Evolutionary conservation across 2,113 vertebrate species (phyloP), one percentile per base, ranked within the genome.

Genomic region (Nymphicus hollandicus): DNA sequence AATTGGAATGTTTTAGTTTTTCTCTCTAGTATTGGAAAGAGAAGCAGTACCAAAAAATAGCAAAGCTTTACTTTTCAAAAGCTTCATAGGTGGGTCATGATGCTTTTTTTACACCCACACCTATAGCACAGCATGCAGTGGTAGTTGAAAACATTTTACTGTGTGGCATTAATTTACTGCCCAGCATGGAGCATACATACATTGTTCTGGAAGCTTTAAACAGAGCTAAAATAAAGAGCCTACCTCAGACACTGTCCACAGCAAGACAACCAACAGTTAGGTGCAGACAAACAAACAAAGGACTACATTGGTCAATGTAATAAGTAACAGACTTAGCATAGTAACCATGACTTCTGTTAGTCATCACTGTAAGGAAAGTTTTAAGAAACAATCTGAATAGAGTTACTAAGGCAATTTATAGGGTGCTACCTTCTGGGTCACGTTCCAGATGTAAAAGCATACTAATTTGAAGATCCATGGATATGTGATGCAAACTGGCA

Each of bases 391-490:
- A 37, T 68, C 17, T 41, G 55, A 68, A 72, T 9, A 3, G 7
- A 28, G 29, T 43, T 55, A 37, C 12, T 29, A 35, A 71, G 23
- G 55, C 27, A 39, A 17, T 74, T 91, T 74, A 31, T 43, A 52
- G 76, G 9, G 13, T 58, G 7, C 29, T 81, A 11, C 31, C 8
- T 74, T 66, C 39, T 85, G 60, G 27, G 20, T 58, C 50, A 63
- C 22, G 43, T 61, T 65, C 49, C 35, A 16, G 33, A 46, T 0
- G 0, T 53, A 33, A n/a, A 85, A 63, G 8, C 33, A 7, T n/a
- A 15, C 41, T 52, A 39, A 66, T 43, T 56, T 44, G 63, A 61
- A 89, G 68, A 24, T n/a, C 56, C 7, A 10, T 33, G 27, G 25
- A 39, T 39, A 11, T 11, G 27, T 60, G 64, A 20, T 9, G 7